A percentile compares a stretch with the other conserved stretches of the same genome.
Conservation (phyloP, 1,140 invertebrate species). For the Notospermus geniculatus region DNA sequence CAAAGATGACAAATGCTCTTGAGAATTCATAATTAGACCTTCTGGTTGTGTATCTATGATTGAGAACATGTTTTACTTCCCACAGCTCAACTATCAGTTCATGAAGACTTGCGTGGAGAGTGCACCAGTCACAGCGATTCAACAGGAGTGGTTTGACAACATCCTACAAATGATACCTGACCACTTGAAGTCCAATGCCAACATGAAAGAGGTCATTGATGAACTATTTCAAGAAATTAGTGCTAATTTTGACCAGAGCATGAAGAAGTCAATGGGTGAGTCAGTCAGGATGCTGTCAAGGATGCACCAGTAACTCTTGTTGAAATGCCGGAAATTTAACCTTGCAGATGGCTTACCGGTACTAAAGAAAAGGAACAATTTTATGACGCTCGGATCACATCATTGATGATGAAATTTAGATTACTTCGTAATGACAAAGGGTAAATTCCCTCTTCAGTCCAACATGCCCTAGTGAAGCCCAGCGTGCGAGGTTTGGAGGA, state of each 20-base stretch:
- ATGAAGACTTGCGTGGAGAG: slow-evolving; percentile 50
- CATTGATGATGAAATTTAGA: no score
- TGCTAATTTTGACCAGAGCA: slow-evolving; percentile 46
- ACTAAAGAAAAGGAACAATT: no score
- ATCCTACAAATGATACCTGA: slow-evolving; percentile 50
- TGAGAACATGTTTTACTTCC: neutral
- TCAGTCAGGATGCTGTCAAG: neutral
- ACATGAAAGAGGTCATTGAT: slow-evolving; percentile 34
- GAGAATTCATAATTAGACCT: no score
- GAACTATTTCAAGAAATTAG: slow-evolving; percentile 49
- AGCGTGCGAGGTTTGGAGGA: slow-evolving; percentile 50
- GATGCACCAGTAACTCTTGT: no score
- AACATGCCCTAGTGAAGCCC: slow-evolving; percentile 51
- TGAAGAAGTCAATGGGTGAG: slow-evolving; percentile 55
- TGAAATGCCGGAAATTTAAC: no score
- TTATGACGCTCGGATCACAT: no score
- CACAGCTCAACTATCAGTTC: slow-evolving; percentile 53
- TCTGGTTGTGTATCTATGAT: no score
- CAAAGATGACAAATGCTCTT: neutral
- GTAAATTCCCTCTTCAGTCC: slow-evolving; percentile 43
- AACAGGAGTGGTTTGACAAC: slow-evolving; percentile 49
- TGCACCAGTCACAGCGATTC: slow-evolving; percentile 50
- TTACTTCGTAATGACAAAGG: no score
- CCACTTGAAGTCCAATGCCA: slow-evolving; percentile 31
- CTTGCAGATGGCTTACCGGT: no score